A percentile compares a stretch with the other conserved stretches of the same genome.
These are phyloP conservation scores for Osmerus mordax DNA, from an alignment of 2,113 vertebrate genomes.

Conservation along the genomic window DNA sequence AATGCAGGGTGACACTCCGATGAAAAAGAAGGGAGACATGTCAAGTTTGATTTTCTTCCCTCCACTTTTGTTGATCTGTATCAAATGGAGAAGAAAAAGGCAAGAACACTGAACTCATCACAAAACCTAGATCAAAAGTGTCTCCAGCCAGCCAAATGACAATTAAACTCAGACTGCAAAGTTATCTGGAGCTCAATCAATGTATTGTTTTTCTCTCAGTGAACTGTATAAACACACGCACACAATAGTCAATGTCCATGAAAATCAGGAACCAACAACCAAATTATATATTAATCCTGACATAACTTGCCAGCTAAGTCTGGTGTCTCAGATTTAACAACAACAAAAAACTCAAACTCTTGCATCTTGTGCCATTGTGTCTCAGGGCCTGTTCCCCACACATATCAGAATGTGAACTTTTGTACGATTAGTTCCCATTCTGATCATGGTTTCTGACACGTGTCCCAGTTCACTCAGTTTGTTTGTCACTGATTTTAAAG, in stretches of 20 bases:
- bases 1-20: slow-evolving; percentile 14
- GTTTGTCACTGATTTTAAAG: not conserved
- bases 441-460: slow-evolving; percentile 26
- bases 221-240: slow-evolving; percentile 22
- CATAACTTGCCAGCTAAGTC: slow-evolving; percentile 6
- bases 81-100: not conserved
- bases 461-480: not conserved
- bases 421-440: slow-evolving; percentile 2
- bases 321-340: not conserved
- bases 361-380: slow-evolving; percentile 6
- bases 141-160: slow-evolving; percentile 13
- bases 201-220: slow-evolving; percentile 21
- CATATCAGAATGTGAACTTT: slow-evolving; percentile 17
- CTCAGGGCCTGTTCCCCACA: not conserved
- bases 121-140: not conserved
- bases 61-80: slow-evolving; percentile 15
- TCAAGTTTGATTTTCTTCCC: slow-evolving; percentile 10
- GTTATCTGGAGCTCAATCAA: slow-evolving; percentile 36
- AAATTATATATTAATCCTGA: slow-evolving; percentile 16
- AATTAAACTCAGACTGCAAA: slow-evolving; percentile 25
- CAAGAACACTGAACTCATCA: not conserved
- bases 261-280: slow-evolving; percentile 1
- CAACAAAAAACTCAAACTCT: slow-evolving; percentile 9
- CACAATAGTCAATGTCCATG: slow-evolving; percentile 2
- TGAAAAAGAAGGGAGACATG: slow-evolving; percentile 3